These are phyloP conservation scores for Acromyrmex heyeri DNA, from an alignment of 1,140 invertebrate genomes.

Conservation along the genomic window DNA sequence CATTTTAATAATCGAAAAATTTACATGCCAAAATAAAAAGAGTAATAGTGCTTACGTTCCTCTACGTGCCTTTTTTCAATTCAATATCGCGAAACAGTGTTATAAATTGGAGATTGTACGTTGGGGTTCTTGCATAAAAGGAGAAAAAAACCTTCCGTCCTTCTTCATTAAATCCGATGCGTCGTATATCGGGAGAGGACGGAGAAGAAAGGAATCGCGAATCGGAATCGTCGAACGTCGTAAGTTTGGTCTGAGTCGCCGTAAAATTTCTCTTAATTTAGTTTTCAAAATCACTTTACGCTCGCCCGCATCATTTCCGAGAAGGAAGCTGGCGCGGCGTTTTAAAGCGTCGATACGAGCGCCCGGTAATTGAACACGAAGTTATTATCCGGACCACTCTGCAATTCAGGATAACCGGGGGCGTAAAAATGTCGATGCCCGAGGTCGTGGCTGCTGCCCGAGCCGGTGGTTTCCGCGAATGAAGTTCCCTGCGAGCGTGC, in stretches of 20 bases:
- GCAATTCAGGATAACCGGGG: slow-evolving; percentile 48
- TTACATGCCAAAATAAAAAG: slow-evolving; percentile 13
- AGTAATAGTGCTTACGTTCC: background rate
- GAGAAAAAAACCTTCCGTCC: background rate
- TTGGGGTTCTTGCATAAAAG: slow-evolving; percentile 14
- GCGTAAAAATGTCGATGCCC: slow-evolving; percentile 44
- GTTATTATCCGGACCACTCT: slow-evolving; percentile 50
- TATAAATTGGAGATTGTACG: slow-evolving; percentile 23
- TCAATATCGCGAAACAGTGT: slow-evolving; percentile 10
- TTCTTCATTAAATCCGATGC: slow-evolving; percentile 3
- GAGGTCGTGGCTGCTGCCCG: background rate
- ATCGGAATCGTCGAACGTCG: slow-evolving; percentile 2
- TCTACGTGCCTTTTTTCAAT: background rate
- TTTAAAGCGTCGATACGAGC: slow-evolving; percentile 49
- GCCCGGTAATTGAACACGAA: slow-evolving; percentile 58
- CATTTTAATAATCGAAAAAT: slow-evolving; percentile 4
- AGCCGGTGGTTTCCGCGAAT: slow-evolving; percentile 28
- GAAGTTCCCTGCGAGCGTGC: background rate
- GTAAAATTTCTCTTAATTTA: slow-evolving; percentile 55
- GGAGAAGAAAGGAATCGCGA: background rate
- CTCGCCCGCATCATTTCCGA: slow-evolving; percentile 31
- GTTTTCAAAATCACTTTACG: slow-evolving; percentile 52
- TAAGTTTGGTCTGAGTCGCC: background rate
- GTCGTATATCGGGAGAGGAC: background rate
- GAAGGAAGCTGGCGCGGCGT: slow-evolving; percentile 21